Base-by-base conservation (phyloP, 1,140 invertebrate species). In the Diprion similis region DNA sequence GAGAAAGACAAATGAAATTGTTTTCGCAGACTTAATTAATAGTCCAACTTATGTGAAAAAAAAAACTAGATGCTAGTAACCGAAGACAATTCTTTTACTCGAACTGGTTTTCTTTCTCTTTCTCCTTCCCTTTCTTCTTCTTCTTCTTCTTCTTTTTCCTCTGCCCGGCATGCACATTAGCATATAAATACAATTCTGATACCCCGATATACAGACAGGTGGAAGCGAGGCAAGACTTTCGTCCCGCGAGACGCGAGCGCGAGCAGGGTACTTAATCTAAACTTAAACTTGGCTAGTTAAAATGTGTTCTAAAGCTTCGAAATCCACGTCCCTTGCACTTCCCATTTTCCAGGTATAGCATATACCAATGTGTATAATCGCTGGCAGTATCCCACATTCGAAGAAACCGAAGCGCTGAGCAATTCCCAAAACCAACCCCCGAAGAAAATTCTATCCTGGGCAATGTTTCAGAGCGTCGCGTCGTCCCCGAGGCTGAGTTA, bases 121-220 rank as follows among this genome's bases (percentile, higher is more conserved):
- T 59, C n/a, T 59, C 51, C 9, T 17, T 59, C 24, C 24, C n/a
- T n/a, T n/a, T n/a, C 48, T 15, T 15, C 10, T 15, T 51, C 48
- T 51, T 10, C 48, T 51, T 59, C 51, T 59, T 17, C n/a, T 59
- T 11, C 11, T 13, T 13, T 4, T 59, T 15, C 11, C 51, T 59
- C 51, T 59, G 51, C 51, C 11, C 51, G 51, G 51, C 78, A 78
- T 78, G 76, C 78, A 76, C 77, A 82, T 82, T 83, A 82, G 80
- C 82, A 82, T 83, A 81, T 81, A 83, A 83, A 83, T 83, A 81
- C 80, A 79, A 80, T 73, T 78, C 76, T 79, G 78, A 79, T 76
- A 78, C 76, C 75, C 79, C 75, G 71, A 72, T 77, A 72, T 80
- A 78, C 71, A 70, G 73, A 78, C 71, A 70, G 73, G 72, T 76